A percentile compares a stretch with the other conserved stretches of the same genome.
Evolutionary conservation across 2,113 vertebrate species (phyloP).

Genomic region (Orycteropus afer): DNA sequence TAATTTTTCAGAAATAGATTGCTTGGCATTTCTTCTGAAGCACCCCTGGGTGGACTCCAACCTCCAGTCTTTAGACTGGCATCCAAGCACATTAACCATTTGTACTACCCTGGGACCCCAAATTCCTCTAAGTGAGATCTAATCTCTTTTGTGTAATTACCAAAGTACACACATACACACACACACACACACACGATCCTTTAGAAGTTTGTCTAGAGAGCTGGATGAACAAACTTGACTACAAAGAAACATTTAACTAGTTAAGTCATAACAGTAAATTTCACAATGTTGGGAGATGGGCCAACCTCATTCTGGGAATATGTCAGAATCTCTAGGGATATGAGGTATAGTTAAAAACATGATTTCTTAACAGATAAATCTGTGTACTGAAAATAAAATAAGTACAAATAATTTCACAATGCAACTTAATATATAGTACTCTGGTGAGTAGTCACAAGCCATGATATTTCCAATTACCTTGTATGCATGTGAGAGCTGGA

Average conservation of each 20-base stretch:
- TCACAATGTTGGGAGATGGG: background rate
- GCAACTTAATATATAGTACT: constrained; percentile 2
- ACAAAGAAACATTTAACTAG: background rate
- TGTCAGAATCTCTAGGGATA: background rate
- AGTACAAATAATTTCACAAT: background rate
- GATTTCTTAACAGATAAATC: background rate
- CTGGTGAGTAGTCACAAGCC: background rate
- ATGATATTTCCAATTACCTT: too few species aligned
- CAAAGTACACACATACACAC: background rate
- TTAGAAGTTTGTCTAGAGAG: background rate
- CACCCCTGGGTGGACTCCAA: too few species aligned
- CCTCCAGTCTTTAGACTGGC: background rate
- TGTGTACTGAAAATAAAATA: constrained; percentile 28
- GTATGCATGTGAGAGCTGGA: too few species aligned
- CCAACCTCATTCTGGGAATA: background rate
- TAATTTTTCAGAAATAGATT: background rate
- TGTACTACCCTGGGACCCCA: too few species aligned
- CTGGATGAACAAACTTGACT: background rate
- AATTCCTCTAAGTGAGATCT: background rate
- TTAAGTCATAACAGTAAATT: background rate
- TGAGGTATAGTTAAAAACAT: background rate
- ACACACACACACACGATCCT: background rate
- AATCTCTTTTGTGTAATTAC: background rate
- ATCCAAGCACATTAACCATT: too few species aligned
- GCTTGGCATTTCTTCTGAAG: background rate